Evolutionary conservation across 2,888 invertebrate species (phyloP), one percentile per base, ranked within the genome.

Genomic region (Idaea dimidiata): DNA sequence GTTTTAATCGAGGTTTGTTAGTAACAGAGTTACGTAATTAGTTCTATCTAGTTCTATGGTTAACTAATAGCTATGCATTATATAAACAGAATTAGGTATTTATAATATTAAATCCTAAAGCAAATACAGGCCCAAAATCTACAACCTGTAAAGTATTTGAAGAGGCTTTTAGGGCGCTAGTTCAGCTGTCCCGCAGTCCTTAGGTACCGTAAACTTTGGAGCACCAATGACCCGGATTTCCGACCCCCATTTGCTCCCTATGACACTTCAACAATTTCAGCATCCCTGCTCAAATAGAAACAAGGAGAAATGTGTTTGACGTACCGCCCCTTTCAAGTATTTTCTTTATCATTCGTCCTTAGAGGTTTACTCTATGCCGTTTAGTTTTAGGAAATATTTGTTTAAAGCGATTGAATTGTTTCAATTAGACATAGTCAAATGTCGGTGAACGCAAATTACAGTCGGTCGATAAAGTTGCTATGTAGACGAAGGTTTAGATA

Each of bases 191-290:
- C 43, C 43, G 10, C 43, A 43, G 43, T 43, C 43, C 43, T 43
- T 14, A 43, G 43, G 10, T 43, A 43, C 43, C 82, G 79, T 81
- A 84, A 86, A 87, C 78, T 87, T 86, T 80, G 75, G 74, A 85
- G 82, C 78, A 75, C 77, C 80, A 78, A 81, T 80, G 84, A 80
- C 82, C 82, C 81, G 83, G 84, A 84, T 86, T 84, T 82, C 76
- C 76, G 75, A 79, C 77, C 81, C 79, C 82, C 83, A 86, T 87
- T 86, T 82, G 78, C 80, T 80, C 78, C 77, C 68, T 84, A 84
- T 81, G 85, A 84, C 83, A 84, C 84, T 84, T 83, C 80, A 83
- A 84, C 80, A 79, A 86, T 86, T 87, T 82, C 74, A 81, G 82
- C 79, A 78, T 81, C 83, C 86, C 83, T 85, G 73, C 75, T 86